phyloP scores from a whole-genome alignment of 2,888 invertebrate genomes.

The Entomobrya multifasciata region DNA sequence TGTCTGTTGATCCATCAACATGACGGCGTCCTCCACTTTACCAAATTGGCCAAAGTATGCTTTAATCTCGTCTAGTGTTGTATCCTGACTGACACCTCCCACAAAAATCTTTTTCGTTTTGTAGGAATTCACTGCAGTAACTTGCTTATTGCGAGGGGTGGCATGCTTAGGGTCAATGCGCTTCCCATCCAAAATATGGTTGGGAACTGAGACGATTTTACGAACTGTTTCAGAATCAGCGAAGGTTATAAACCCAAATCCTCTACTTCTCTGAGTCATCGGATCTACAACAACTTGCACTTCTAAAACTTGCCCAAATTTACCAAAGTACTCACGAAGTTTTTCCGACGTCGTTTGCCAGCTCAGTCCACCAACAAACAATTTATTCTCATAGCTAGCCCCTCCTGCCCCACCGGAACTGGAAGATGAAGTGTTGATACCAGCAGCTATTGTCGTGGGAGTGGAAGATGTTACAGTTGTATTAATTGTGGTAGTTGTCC shows the following conservation, averaged over 20 bases:
- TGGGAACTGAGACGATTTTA: conserved; percentile 93
- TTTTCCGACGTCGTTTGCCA: conserved; percentile 97
- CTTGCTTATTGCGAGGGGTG: conserved; percentile 90
- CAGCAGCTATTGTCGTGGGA: conserved; percentile 16
- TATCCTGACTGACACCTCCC: conserved; percentile 95
- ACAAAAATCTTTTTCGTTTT: conserved; percentile 96
- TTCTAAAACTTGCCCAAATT: conserved; percentile 94
- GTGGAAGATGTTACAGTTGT: conserved; percentile 27
- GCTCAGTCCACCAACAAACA: conserved; percentile 94
- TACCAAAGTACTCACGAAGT: conserved; percentile 92
- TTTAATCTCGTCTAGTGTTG: conserved; percentile 94
- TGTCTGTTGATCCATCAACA: conserved; percentile 94
- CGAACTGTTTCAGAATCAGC: conserved; percentile 94
- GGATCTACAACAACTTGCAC: conserved; percentile 97
- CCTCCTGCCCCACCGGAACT: conserved; percentile 9
- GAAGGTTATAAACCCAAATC: conserved; percentile 96
- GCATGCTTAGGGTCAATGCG: conserved; percentile 96
- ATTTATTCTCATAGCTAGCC: conserved; percentile 82
- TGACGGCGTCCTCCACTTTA: conserved; percentile 93
- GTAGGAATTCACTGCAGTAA: conserved; percentile 87
- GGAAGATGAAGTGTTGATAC: conserved; percentile 34
- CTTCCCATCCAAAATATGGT: conserved; percentile 90
- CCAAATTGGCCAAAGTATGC: conserved; percentile 95
- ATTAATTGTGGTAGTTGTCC: conserved; percentile 41
- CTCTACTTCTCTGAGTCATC: conserved; percentile 95